Evolutionary conservation across 2,888 invertebrate species (phyloP), one percentile per base, ranked within the genome.

Genomic region (Chorisops tibialis): DNA sequence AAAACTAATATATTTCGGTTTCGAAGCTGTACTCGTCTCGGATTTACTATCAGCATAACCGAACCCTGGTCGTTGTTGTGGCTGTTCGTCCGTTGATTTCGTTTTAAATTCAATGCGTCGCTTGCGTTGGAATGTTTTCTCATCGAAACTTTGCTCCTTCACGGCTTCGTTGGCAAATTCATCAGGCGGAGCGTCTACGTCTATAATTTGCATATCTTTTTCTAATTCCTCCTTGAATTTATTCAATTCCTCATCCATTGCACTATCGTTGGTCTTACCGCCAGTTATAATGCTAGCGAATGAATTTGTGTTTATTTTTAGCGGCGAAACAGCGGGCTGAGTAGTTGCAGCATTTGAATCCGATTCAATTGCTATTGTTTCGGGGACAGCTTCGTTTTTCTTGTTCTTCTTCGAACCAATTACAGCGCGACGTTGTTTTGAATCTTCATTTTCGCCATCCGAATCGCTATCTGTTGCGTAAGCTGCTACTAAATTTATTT

Each of bases 51-150:
- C 19, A 37, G 38, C 12, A 41, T 16, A 35, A n/a, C 18, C 19
- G 14, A 19, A 16, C 9, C 19, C 39, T 41, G 43, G 12, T n/a
- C 16, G 21, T 22, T 21, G 22, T 4, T n/a, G 43, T 21, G 1
- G 14, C 4, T 47, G 11, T 47, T 18, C 47, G 4, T 47, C 47
- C 5, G 22, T 4, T 38, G 47, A 16, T 9, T 61, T 61, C 59
- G 70, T 21, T 69, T 71, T 60, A 74, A 79, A 75, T 66, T 79
- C 81, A 22, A 83, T 79, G 58, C 83, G 75, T 63, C 79, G 77
- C 68, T 83, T 83, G 51, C 83, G 73, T 69, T 83, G 80, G 69
- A 83, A 83, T 11, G 77, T 80, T 71, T 83, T 83, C 7, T 72
- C 70, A 66, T 77, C 76, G 51, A 78, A 71, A 58, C 62, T 59